Base-by-base conservation (phyloP, 2,797 vertebrate genomes). In the Poecilia picta region DNA sequence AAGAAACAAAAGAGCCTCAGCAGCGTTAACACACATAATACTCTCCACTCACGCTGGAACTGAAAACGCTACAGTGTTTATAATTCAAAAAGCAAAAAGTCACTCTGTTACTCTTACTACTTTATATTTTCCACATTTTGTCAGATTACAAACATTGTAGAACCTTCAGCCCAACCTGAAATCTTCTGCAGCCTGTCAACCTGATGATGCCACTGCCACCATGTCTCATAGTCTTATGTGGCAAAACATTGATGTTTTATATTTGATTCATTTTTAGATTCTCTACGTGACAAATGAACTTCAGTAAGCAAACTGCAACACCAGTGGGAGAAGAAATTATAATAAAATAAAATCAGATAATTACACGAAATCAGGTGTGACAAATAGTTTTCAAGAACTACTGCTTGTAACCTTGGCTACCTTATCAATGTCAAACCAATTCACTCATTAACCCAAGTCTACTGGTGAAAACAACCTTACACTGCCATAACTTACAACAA, bases 1-100 rank as follows among this genome's bases (percentile, higher is more conserved):
- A 66, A 74, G 51, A 76, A 81, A 84, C 77, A 76, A 71, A 66
- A 39, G 81, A 73, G 68, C 57, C 78, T 81, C 71, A 77, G 74
- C 59, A 62, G 46, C 23, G n/a, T 55, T 51, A 77, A 81, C 33
- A 47, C 47, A 74, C 13, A 62, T 55, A 82, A 75, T 53, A 39
- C 31, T 73, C 46, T 20, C 74, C 47, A 79, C 53, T 53, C 45
- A 15, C 28, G 53, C 41, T 64, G 15, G 76, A 72, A 77, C 77
- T 55, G 28, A 59, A 81, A 82, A 84, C 45, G n/a, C 31, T 57
- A 28, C 49, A 23, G 20, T 74, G 36, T 74, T 74, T 39, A 28
- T 18, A 28, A 43, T 74, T 15, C 39, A 20, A 31, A 39, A 57
- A 74, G 47, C 73, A 59, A 74, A 74, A 59, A n/a, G 8, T 28